Base-by-base conservation (phyloP, 2,113 vertebrate genomes). In the Penelope pileata region DNA sequence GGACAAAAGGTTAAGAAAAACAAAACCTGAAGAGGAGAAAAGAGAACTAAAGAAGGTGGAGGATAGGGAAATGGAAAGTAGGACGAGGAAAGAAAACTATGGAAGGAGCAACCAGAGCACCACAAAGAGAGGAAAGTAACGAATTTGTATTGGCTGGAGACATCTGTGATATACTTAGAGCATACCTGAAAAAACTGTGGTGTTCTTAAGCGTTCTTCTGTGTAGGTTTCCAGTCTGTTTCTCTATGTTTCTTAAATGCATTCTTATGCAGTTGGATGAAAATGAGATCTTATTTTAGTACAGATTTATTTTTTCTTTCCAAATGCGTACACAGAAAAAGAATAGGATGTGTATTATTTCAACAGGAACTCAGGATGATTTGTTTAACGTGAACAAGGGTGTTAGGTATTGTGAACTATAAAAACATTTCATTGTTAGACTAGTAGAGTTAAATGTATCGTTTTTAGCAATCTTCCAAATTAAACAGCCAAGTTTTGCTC, bases 401-500 rank as follows among this genome's bases (percentile, higher is more conserved):
- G 96, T 97, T 89, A 93, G 95, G 96, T 95, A 94, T 97, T 96
- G 96, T 96, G 93, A 93, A 86, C 87, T 75, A 50, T 89, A 95
- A 96, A 94, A 96, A 88, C 86, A 92, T 85, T 85, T 80, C 66
- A 86, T 95, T 96, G 86, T 92, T 96, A 83, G 60, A 85, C 34
- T 72, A 97, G 90, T 96, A 59, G 56, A 70, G 67, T 90, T 91
- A 86, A 86, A 96, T 94, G 91, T 95, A 97, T 98, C 96, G 26
- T 72, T 94, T 94, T 91, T 89, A 95, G 94, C 97, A 95, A 94
- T 96, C 94, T 96, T 97, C 94, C 94, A 97, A 88, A 96, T 97
- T 64, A 96, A 97, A 96, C 95, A 97, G 88, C 88, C 93, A 96
- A 91, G 90, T 86, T 97, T 94, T 97, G 82, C 93, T 96, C 69